These are phyloP conservation scores for Flabesymbios commensalis DNA, from an alignment of 2,888 invertebrate genomes.

Conservation along the genomic window DNA sequence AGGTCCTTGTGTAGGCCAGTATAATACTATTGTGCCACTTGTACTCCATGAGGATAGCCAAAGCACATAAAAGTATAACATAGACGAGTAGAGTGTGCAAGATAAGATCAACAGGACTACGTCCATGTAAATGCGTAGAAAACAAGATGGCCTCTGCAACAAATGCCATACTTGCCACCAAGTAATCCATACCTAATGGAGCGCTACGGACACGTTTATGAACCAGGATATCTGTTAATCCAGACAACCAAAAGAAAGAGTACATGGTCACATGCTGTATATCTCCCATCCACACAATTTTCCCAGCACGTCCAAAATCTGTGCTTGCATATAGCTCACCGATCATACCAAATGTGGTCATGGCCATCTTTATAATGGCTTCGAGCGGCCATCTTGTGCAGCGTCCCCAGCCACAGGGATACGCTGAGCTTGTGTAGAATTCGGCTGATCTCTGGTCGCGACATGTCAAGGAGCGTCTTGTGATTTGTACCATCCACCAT, in stretches of 20 bases:
- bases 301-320: conserved; percentile 50
- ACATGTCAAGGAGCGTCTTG: too few species aligned
- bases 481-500: conserved; percentile 48
- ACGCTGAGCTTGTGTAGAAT: too few species aligned
- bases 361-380: conserved; percentile 44
- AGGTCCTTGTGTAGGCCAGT: conserved; percentile 45
- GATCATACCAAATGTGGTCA: conserved; percentile 44
- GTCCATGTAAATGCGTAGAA: conserved; percentile 58
- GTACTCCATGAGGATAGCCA: conserved; percentile 51
- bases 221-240: conserved; percentile 58
- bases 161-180: conserved; percentile 51
- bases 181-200: conserved; percentile 61
- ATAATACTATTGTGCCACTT: conserved; percentile 44
- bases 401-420: conserved; percentile 11
- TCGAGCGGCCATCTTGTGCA: conserved; percentile 34
- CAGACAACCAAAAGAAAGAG: conserved; percentile 63
- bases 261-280: conserved; percentile 65
- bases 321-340: conserved; percentile 50
- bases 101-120: conserved; percentile 40
- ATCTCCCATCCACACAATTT: conserved; percentile 57
- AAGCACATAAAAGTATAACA: conserved; percentile 45
- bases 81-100: conserved; percentile 60
- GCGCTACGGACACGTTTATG: conserved; percentile 48
- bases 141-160: conserved; percentile 60
- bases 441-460: too few species aligned